Base-by-base conservation (phyloP, 2,113 vertebrate genomes). In the Microtus pennsylvanicus region DNA sequence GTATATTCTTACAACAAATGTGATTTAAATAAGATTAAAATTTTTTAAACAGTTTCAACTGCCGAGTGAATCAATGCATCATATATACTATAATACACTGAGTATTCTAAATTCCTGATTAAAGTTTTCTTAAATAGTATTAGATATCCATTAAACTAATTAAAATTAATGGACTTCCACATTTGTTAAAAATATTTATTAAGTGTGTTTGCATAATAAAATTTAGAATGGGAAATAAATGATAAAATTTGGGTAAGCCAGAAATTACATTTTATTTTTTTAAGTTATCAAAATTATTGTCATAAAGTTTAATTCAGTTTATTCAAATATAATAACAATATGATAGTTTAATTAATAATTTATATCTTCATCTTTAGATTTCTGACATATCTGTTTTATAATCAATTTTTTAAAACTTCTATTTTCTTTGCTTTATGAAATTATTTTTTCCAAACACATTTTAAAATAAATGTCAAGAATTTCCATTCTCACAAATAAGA, bases 131-230 rank as follows among this genome's bases (percentile, higher is more conserved):
- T 96, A 77, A 89, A 91, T 92, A 83, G 2, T 95, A 93, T 94
- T 93, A 94, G n/a, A 96, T 91, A 97, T 77, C 30, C 67, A 97
- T 96, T 91, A 89, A 96, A 87, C 13, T 92, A 50, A 42, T 96
- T 95, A 87, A 78, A 77, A 7, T 86, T 93, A 55, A 19, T 19
- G n/a, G 95, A 74, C 78, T 94, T 96, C 78, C 85, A 22, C 81
- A 69, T 86, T 95, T 90, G 92, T 92, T 92, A 92, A 90, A 94
- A 88, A 19, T 95, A 45, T 96, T 92, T 50, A 67, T 91, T 47
- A 69, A 45, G 61, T 95, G 30, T 72, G 2, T 90, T 93, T 69
- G 30, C 85, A 90, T 42, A 47, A 74, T 45, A 83, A 19, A 69
- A 24, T 67, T 94, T 89, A 82, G 17, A 52, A 90, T 47, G 55